A percentile compares a stretch with the other conserved stretches of the same genome.
These are phyloP conservation scores for Olivierus martensii DNA, from an alignment of 1,140 invertebrate species.

Conservation along the genomic window DNA sequence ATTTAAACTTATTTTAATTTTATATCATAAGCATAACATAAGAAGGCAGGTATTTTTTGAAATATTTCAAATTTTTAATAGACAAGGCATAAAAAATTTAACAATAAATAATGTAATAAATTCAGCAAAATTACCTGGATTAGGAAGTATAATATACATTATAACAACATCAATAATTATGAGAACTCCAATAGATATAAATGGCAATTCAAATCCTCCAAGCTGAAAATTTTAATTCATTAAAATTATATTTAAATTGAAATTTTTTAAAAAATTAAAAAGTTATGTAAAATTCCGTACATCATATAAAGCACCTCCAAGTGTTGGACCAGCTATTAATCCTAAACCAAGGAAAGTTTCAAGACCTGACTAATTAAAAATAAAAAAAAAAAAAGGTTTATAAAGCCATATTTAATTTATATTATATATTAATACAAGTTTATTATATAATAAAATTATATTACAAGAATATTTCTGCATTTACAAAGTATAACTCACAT, in stretches of 20 bases:
- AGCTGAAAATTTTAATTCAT: slow-evolving; percentile 5
- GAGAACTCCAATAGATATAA: slow-evolving; percentile 4
- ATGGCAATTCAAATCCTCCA: slow-evolving; percentile 13
- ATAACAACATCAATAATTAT: slow-evolving; percentile 10
- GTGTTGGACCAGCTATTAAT: slow-evolving; percentile 21
- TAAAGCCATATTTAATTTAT: too few relatives aligned
- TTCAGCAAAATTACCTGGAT: slow-evolving; percentile 10
- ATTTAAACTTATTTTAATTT: too few relatives aligned
- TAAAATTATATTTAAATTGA: background rate
- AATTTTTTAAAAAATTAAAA: too few relatives aligned
- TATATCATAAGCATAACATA: too few relatives aligned
- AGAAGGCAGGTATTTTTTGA: too few relatives aligned
- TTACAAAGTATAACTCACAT: slow-evolving; percentile 30
- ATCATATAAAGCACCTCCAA: slow-evolving; percentile 22
- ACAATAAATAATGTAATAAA: too few relatives aligned
- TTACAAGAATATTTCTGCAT: too few relatives aligned
- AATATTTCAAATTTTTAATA: too few relatives aligned
- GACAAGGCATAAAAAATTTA: too few relatives aligned
- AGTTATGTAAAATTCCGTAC: background rate
- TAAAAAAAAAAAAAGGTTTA: too few relatives aligned
- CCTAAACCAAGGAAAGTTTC: slow-evolving; percentile 23
- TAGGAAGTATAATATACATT: slow-evolving; percentile 10
- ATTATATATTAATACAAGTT: too few relatives aligned
- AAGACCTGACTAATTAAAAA: slow-evolving; percentile 26
- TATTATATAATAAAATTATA: too few relatives aligned